A percentile compares a stretch with the other conserved stretches of the same genome.
Evolutionary conservation across 2,888 invertebrate species (phyloP).

Genomic region (Tridacna gigas): DNA sequence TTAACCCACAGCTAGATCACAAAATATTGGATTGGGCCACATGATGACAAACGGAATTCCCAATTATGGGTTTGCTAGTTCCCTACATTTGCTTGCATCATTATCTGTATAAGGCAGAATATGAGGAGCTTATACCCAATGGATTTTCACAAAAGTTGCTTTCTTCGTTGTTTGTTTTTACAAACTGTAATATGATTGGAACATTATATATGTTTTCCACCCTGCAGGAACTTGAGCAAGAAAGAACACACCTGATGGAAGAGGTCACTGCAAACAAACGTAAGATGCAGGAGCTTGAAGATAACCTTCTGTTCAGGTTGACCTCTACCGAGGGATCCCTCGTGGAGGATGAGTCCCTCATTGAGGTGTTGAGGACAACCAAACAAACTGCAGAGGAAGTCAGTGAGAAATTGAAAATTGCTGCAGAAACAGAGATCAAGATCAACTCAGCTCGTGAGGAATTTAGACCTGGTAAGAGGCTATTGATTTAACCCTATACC

Average conservation of each 20-base stretch:
- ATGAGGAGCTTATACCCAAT: no score
- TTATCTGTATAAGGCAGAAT: no score
- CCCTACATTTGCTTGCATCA: no score
- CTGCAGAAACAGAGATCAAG: constrained; percentile 96
- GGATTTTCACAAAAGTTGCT: no score
- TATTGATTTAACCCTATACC: not conserved
- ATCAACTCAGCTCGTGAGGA: constrained; percentile 97
- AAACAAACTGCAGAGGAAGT: constrained; percentile 92
- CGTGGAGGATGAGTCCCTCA: constrained; percentile 97
- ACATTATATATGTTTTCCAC: not conserved
- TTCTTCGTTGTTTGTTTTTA: no score
- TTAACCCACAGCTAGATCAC: no score
- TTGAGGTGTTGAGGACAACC: constrained; percentile 86
- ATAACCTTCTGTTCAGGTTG: constrained; percentile 94
- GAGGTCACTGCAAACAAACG: constrained; percentile 98
- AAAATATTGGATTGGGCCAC: no score
- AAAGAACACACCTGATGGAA: constrained; percentile 95
- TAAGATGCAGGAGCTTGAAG: constrained; percentile 97
- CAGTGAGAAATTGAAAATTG: constrained; percentile 95
- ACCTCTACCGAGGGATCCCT: constrained; percentile 97
- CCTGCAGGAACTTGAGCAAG: constrained; percentile 93
- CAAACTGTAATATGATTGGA: no score
- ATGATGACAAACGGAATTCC: no score
- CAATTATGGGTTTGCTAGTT: no score
- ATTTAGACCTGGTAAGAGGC: constrained; percentile 89